Evolutionary conservation across 92 coral and sea anemone species (phyloP).

Genomic region (Phenganax stokvisi): DNA sequence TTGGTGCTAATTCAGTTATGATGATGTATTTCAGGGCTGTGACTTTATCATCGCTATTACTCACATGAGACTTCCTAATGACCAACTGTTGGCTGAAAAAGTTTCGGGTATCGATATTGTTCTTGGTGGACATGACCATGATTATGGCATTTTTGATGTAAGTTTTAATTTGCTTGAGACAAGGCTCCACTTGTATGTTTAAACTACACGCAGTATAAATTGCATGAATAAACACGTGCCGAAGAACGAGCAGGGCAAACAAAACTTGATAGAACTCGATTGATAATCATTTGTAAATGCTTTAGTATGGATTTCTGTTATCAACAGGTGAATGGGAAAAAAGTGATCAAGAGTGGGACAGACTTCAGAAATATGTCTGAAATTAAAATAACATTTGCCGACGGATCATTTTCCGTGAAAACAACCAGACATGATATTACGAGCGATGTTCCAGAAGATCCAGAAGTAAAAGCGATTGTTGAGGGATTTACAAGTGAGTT

Average conservation of each 20-base stretch:
- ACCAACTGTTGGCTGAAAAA: slow-evolving; percentile 64
- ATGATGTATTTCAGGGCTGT: slow-evolving; percentile 54
- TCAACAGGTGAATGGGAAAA: slow-evolving; percentile 59
- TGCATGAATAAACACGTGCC: too few relatives aligned
- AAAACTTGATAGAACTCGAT: too few relatives aligned
- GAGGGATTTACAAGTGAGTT: slow-evolving; percentile 67
- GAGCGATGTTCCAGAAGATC: slow-evolving; percentile 73
- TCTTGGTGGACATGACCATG: slow-evolving; percentile 88
- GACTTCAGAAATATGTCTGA: slow-evolving; percentile 76
- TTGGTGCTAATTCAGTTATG: not conserved
- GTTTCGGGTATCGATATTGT: slow-evolving; percentile 73
- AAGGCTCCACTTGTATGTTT: not conserved
- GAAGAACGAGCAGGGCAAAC: too few relatives aligned
- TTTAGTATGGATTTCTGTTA: not conserved
- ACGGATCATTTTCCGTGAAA: slow-evolving; percentile 55
- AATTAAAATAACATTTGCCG: slow-evolving; percentile 56
- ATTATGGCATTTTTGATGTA: slow-evolving; percentile 68
- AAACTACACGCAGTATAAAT: not conserved
- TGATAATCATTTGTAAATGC: too few relatives aligned
- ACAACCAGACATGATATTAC: slow-evolving; percentile 62
- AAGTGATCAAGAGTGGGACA: slow-evolving; percentile 82
- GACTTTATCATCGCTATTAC: slow-evolving; percentile 82
- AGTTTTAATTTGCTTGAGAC: not conserved
- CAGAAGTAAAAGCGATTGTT: slow-evolving; percentile 64
- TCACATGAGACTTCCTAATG: slow-evolving; percentile 84